Conservation (phyloP, 2,797 vertebrate genomes). For the Pangasius mekongensis region DNA sequence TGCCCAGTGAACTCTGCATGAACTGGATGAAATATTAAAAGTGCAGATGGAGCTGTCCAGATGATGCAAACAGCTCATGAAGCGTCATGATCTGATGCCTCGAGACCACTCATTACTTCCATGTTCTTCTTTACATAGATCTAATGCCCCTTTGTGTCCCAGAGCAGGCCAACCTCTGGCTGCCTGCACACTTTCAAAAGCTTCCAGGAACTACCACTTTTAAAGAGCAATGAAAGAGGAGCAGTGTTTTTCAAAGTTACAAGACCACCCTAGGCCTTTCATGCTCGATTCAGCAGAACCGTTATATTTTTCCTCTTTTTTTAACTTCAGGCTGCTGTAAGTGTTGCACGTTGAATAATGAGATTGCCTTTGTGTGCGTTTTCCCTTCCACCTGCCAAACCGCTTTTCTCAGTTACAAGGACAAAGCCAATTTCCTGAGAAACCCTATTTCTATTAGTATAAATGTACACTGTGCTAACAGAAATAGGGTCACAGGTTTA, state of each 20-base stretch:
- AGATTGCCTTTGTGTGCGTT: slow-evolving; percentile 53
- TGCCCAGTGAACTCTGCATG: slow-evolving; percentile 92
- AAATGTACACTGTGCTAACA: slow-evolving; percentile 22
- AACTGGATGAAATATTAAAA: slow-evolving; percentile 99
- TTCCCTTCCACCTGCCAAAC: slow-evolving; percentile 41
- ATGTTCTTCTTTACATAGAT: slow-evolving; percentile 90
- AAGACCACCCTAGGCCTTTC: slow-evolving; percentile 41
- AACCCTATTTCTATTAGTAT: slow-evolving; percentile 53
- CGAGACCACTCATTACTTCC: slow-evolving; percentile 92
- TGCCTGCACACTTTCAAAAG: slow-evolving; percentile 71
- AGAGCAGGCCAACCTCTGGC: slow-evolving; percentile 76
- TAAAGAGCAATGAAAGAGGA: not conserved
- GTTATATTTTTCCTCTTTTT: slow-evolving; percentile 6
- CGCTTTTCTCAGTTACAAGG: slow-evolving; percentile 72
- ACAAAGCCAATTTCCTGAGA: slow-evolving; percentile 80
- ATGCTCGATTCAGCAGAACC: slow-evolving; percentile 20
- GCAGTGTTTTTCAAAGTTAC: slow-evolving; percentile 23
- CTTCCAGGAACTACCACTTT: slow-evolving; percentile 53
- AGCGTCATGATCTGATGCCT: slow-evolving; percentile 96
- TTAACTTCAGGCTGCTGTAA: slow-evolving; percentile 36
- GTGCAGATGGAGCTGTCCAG: slow-evolving; percentile 98
- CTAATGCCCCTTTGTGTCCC: slow-evolving; percentile 87
- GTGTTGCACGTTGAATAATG: slow-evolving; percentile 54
- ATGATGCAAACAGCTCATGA: slow-evolving; percentile 95
- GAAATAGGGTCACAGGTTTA: slow-evolving; percentile 68